Base-by-base conservation (phyloP, 2,888 invertebrate genomes). In the Tinea pellionella region DNA sequence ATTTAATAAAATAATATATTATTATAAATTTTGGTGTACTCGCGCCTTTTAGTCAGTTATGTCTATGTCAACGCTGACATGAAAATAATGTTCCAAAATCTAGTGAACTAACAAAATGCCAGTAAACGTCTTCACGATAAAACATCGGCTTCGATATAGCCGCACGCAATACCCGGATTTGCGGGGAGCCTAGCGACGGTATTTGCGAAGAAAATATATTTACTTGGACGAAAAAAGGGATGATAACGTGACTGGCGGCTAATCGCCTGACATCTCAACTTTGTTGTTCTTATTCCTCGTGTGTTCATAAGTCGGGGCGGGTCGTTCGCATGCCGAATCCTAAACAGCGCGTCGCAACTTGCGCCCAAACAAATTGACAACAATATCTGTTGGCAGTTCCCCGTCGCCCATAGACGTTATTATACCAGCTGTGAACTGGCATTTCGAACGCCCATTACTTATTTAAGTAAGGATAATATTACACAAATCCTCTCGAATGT, bases 201-300 rank as follows among this genome's bases (percentile, higher is more conserved):
- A 56, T 66, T 69, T 69, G 65, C 62, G 64, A 66, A 71, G 67
- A 70, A 70, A 72, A 75, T 74, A 71, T 73, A 74, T 73, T 71
- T 71, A 71, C 69, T 73, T 69, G 68, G 68, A 64, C 64, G 67
- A 74, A 74, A 74, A 60, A 73, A 71, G 69, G 71, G 69, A 75
- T 71, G 73, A 74, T 77, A 76, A 72, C 74, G 74, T 77, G 77
- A 78, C 75, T 76, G 66, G 68, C 67, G 69, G 72, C 77, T 81
- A 80, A 85, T 83, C 79, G 83, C 68, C 73, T 75, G 78, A 81
- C 78, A 75, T 80, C 78, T 78, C 74, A 80, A 82, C 80, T 82
- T 80, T 80, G 79, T 82, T 81, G 80, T 80, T 78, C 77, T 80
- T 81, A 79, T 81, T 80, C 76, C 76, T 71, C 72, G 75, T 74